Evolutionary conservation across 2,797 vertebrate genomes (phyloP), one percentile per base, ranked within the genome.

Genomic region (Protonibea diacanthus): DNA sequence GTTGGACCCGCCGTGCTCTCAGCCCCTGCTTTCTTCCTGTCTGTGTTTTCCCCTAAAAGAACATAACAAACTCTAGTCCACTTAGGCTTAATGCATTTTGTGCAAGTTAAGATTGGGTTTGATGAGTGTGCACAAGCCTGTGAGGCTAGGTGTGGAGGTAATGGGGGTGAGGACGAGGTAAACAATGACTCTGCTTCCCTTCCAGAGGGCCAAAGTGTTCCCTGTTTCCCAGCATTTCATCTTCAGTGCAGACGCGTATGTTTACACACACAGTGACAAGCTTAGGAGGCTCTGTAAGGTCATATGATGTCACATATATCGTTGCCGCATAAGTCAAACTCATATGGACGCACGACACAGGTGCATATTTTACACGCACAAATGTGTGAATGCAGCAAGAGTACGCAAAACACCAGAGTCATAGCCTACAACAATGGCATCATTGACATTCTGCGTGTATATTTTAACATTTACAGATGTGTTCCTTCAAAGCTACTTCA

Each of bases 21-120:
- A 70, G 68, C 38, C 70, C 8, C 42, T 33, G 6, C 52, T 85
- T 76, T 84, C 71, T 40, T 62, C 53, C 51, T 57, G 57, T 78
- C 71, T 60, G 56, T 85, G 85, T 84, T 86, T 76, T 81, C 76
- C 70, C 73, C 59, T 71, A 59, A 72, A 87, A 82, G 80, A 86
- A 76, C 79, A 90, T 82, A 91, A 91, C 86, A 90, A 81, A 84
- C 82, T 88, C 82, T 33, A 11, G 44, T 81, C 78, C 84, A 88
- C 88, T 92, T 84, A 86, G 25, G 60, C 13, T 72, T 89, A 88
- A 92, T 89, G 84, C 58, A 71, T 87, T 91, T 88, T 85, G 61
- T 17, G 23, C 59, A 47, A 6, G 72, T 59, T 74, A 18, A 81
- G 68, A 81, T 84, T 74, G 77, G 61, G 23, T 70, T 65, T 75